Percentiles rank a stretch among this genome's conserved stretches.
Evolutionary conservation across 2,888 invertebrate genomes (phyloP).

Genomic region (Pycnomerus fuliginosus): DNA sequence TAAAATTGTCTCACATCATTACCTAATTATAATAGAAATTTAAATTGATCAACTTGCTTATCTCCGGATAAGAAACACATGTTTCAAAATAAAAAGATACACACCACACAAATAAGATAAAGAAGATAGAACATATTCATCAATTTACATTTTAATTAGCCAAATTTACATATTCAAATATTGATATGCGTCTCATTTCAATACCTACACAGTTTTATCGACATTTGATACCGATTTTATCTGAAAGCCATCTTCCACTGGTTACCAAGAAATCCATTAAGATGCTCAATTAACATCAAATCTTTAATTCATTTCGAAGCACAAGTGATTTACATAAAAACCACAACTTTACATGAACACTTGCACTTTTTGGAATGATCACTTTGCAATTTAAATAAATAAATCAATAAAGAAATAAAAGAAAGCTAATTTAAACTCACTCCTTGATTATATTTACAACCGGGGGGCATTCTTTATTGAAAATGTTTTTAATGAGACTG

Average conservation of each 20-base stretch:
- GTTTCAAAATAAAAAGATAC: constrained; percentile 16
- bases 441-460: not conserved
- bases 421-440: not conserved
- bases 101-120: constrained; percentile 19
- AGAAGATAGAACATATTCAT: constrained; percentile 15
- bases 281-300: constrained; percentile 3
- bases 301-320: no score
- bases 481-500: constrained; percentile 12
- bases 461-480: not conserved
- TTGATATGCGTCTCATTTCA: constrained; percentile 21
- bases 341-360: no score
- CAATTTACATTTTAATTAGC: constrained; percentile 33
- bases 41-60: constrained; percentile 25
- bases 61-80: constrained; percentile 24
- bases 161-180: constrained; percentile 32
- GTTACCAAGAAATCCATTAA: constrained; percentile 6
- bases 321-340: constrained; percentile 2
- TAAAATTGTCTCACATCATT: constrained; percentile 31
- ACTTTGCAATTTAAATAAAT: not conserved
- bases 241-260: constrained; percentile 14
- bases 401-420: not conserved
- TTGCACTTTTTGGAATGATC: not conserved
- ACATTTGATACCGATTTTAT: constrained; percentile 20
- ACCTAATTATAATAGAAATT: constrained; percentile 32
- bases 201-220: constrained; percentile 15